Percentiles rank a stretch among this genome's conserved stretches.
phyloP scores from a whole-genome alignment of 2,888 invertebrate genomes.

The Spialia ferax region DNA sequence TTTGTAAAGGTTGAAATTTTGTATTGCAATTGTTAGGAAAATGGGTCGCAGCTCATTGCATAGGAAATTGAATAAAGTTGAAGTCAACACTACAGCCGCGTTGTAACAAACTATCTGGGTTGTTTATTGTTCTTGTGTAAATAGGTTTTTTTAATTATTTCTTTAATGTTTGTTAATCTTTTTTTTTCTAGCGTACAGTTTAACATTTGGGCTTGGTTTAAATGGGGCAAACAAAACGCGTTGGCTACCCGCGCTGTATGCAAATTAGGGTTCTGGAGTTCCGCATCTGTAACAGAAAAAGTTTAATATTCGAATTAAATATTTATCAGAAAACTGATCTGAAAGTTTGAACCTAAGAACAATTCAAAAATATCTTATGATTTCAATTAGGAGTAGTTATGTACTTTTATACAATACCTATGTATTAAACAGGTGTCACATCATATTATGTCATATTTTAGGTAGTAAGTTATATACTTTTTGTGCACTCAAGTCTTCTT shows the following conservation, averaged over 20 bases:
- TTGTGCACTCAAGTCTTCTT: too few relatives aligned
- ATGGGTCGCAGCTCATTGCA: constrained; percentile 30
- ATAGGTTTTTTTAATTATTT: background rate
- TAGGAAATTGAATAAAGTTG: constrained; percentile 35
- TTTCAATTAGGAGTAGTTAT: too few relatives aligned
- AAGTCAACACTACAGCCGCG: constrained; percentile 12
- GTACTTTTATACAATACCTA: too few relatives aligned
- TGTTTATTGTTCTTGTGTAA: constrained; percentile 18
- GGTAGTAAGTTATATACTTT: too few relatives aligned
- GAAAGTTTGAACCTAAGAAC: too few relatives aligned
- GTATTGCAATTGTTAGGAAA: constrained; percentile 36
- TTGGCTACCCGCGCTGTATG: background rate
- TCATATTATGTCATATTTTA: too few relatives aligned
- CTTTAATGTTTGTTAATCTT: background rate
- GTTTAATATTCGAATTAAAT: background rate
- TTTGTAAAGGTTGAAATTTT: constrained; percentile 32
- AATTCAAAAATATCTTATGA: too few relatives aligned
- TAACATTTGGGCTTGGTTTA: background rate
- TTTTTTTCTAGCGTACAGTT: background rate
- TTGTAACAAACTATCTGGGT: constrained; percentile 20
- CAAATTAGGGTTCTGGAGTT: background rate
- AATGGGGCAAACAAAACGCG: background rate
- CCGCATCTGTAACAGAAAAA: background rate
- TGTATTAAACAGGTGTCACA: too few relatives aligned
- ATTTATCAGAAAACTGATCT: background rate